Percentiles rank a stretch among this genome's conserved stretches.
Conservation (phyloP, 2,113 vertebrate species). For the Percopsis transmontana region DNA sequence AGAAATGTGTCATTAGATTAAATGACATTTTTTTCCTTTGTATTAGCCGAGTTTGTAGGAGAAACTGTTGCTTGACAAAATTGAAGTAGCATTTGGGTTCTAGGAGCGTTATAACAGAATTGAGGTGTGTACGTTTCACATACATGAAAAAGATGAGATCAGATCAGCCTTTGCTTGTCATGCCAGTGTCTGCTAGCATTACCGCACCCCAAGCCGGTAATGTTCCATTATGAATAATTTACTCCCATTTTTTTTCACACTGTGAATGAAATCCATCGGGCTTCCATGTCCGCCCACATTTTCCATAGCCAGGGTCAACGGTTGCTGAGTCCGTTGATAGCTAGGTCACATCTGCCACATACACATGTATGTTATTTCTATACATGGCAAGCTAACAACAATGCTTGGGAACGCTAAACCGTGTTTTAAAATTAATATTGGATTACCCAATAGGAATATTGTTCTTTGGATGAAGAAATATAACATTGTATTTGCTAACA, state of each 20-base stretch:
- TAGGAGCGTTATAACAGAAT: no score
- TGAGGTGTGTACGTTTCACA: not conserved
- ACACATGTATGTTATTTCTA: not conserved
- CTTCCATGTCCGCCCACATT: conserved; percentile 24
- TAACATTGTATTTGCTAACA: not conserved
- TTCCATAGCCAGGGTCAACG: conserved; percentile 11
- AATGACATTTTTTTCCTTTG: no score
- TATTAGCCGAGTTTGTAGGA: no score
- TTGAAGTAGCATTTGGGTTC: no score
- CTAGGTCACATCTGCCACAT: not conserved
- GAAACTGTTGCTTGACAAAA: no score
- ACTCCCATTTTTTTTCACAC: conserved; percentile 68
- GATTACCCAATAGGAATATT: not conserved
- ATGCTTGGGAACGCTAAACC: not conserved
- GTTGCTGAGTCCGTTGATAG: conserved; percentile 11
- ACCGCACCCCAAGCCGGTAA: conserved; percentile 18
- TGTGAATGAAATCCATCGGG: conserved; percentile 37
- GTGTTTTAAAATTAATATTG: not conserved
- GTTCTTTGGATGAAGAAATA: not conserved
- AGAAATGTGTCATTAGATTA: no score
- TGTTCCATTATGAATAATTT: conserved; percentile 79
- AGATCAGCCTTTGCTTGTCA: not conserved
- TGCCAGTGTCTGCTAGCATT: not conserved
- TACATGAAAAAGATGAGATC: not conserved
- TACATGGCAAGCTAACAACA: not conserved